Conservation (phyloP, 2,888 invertebrate species). For the Cephus nigrinus region DNA sequence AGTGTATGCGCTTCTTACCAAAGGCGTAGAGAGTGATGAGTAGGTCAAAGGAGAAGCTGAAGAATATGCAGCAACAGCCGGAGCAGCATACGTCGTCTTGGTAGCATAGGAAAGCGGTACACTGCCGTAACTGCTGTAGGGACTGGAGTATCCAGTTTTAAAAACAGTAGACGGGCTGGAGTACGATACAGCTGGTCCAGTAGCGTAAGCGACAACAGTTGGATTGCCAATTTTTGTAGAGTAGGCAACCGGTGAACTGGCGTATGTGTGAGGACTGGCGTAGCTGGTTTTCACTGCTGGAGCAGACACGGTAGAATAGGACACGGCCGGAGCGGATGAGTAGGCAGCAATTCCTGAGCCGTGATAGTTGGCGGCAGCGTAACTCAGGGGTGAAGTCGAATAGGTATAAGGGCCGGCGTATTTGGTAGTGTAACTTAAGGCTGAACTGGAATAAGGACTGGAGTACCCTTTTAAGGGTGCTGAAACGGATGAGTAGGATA, state of each 20-base stretch:
- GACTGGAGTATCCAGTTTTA: not conserved
- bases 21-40: not conserved
- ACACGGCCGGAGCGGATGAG: constrained; percentile 5
- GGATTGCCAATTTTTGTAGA: not conserved
- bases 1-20: not conserved
- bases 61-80: not conserved
- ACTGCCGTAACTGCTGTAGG: not conserved
- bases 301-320: constrained; percentile 7
- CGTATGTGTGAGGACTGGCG: not conserved
- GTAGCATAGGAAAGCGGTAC: not conserved
- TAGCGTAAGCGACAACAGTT: not conserved
- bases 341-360: not conserved
- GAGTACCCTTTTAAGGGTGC: constrained; percentile 6
- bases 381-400: not conserved
- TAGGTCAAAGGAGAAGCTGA: not conserved
- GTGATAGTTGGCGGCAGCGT: not conserved
- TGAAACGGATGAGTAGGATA: constrained; percentile 8
- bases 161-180: not conserved
- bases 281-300: constrained; percentile 12
- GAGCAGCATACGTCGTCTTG: not conserved
- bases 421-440: not conserved
- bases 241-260: not conserved
- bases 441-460: not conserved
- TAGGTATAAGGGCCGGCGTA: constrained; percentile 7
- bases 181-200: not conserved